Base-by-base conservation (phyloP, 2,797 vertebrate species). In the Sebastes kiyomatsui region DNA sequence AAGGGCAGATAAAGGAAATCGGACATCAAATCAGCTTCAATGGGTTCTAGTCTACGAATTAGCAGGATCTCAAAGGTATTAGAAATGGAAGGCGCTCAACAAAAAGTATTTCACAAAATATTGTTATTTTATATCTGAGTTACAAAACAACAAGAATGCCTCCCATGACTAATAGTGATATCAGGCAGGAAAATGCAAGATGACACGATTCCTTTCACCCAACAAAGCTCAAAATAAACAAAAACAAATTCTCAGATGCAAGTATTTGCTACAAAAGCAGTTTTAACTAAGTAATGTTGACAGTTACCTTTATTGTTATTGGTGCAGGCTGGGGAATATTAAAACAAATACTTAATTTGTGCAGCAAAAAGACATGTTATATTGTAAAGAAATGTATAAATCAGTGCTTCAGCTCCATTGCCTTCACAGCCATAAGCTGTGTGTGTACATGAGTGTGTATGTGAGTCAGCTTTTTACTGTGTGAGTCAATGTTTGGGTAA, bases 251-350 rank as follows among this genome's bases (percentile, higher is more conserved):
- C 79, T 91, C 67, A 84, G 87, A 92, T 91, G 93, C 88, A 93
- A 84, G 82, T 85, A 89, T 69, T 89, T 82, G 81, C 82, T 92
- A 94, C 74, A 90, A 84, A 92, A 90, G 80, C 76, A 77, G 80
- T 88, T 94, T 89, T 67, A 87, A 93, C 93, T 91, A 88, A 91
- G 84, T 92, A 93, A 94, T 90, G 73, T 88, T 83, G 87, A 91
- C 83, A 90, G 81, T 96, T 95, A 96, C 95, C 95, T 96, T 96
- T 96, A 96, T 93, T 95, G 94, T 95, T 95, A 94, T 94, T 95
- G 89, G 94, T 95, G 95, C 95, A 96, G 91, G 95, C 95, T 96
- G 92, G 90, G 92, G 94, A 89, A 95, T 93, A 94, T 94, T 93
- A 88, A 93, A 94, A 66, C 90, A 91, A 93, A 8, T 89, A 92